Conservation (phyloP, 2,797 vertebrate genomes). For the Coccyzus lansbergi region DNA sequence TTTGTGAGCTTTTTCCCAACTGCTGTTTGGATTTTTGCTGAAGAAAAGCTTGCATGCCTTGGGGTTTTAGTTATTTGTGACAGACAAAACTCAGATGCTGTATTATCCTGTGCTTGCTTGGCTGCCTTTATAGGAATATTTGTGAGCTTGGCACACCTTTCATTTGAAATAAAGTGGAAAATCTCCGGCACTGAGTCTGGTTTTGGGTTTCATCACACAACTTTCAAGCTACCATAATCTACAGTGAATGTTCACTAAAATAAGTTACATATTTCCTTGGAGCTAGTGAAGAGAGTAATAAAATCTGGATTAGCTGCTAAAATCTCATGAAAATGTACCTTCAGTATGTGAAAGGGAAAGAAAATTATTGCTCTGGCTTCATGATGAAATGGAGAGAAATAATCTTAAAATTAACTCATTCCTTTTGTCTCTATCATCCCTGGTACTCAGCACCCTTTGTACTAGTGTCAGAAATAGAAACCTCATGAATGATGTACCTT, state of each 20-base stretch:
- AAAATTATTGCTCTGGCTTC: constrained; percentile 46
- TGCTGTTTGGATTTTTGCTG: neutral
- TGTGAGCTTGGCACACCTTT: constrained; percentile 20
- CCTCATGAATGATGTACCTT: constrained; percentile 32
- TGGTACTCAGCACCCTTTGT: neutral
- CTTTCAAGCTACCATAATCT: constrained; percentile 29
- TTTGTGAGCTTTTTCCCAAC: neutral
- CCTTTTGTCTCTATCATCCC: neutral
- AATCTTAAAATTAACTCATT: constrained; percentile 56
- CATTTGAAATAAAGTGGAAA: constrained; percentile 43
- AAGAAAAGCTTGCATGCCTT: neutral
- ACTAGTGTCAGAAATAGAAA: neutral
- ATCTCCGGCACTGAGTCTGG: neutral
- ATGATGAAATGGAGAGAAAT: constrained; percentile 40
- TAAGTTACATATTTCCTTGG: constrained; percentile 2
- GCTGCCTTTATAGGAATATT: neutral
- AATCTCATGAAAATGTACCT: constrained; percentile 39
- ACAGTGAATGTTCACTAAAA: constrained; percentile 21
- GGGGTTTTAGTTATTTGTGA: neutral
- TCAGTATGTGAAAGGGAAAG: constrained; percentile 10
- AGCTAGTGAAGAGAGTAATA: constrained; percentile 35
- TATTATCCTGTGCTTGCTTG: neutral
- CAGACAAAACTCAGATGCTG: neutral
- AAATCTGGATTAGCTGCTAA: constrained; percentile 54
- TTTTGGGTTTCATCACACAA: constrained; percentile 32